A percentile compares a stretch with the other conserved stretches of the same genome.
phyloP scores from a whole-genome alignment of 2,888 invertebrate genomes.

The Scrobipalpa costella region DNA sequence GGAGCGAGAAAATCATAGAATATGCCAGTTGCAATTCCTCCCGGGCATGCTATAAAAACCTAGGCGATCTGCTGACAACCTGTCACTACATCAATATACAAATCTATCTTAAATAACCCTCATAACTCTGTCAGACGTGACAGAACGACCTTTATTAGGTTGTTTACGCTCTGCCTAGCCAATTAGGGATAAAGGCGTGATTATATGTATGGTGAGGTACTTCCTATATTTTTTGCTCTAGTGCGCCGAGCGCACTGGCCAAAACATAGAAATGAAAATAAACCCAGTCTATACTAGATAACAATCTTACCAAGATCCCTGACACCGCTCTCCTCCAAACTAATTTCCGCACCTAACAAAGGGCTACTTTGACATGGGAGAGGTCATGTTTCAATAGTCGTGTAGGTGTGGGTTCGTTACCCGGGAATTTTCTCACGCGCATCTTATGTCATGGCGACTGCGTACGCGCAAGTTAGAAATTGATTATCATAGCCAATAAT shows the following conservation, averaged over 20 bases:
- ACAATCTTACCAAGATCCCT: conserved; percentile 3
- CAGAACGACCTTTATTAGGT: too few species aligned
- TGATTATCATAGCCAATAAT: conserved; percentile 26
- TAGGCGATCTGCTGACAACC: too few species aligned
- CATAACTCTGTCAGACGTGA: too few species aligned
- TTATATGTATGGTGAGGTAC: too few species aligned
- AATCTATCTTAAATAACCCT: too few species aligned
- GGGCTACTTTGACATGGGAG: background rate
- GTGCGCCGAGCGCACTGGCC: conserved; percentile 42
- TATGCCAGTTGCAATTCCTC: too few species aligned
- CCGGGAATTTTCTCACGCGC: conserved; percentile 62
- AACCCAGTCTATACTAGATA: conserved; percentile 39
- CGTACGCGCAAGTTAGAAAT: conserved; percentile 47
- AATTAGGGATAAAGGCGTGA: too few species aligned
- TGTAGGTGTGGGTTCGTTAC: conserved; percentile 60
- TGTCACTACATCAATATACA: too few species aligned
- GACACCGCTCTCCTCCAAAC: background rate
- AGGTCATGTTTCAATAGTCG: conserved; percentile 16
- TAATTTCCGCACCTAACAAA: background rate
- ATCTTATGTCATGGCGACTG: conserved; percentile 56
- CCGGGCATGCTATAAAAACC: too few species aligned
- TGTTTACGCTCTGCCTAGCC: too few species aligned
- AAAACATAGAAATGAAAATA: conserved; percentile 64
- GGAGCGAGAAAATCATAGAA: too few species aligned
- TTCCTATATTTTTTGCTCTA: conserved; percentile 20